A percentile compares a stretch with the other conserved stretches of the same genome.
Evolutionary conservation across 2,113 vertebrate species (phyloP).

Genomic region (Dendrocopos noguchii): DNA sequence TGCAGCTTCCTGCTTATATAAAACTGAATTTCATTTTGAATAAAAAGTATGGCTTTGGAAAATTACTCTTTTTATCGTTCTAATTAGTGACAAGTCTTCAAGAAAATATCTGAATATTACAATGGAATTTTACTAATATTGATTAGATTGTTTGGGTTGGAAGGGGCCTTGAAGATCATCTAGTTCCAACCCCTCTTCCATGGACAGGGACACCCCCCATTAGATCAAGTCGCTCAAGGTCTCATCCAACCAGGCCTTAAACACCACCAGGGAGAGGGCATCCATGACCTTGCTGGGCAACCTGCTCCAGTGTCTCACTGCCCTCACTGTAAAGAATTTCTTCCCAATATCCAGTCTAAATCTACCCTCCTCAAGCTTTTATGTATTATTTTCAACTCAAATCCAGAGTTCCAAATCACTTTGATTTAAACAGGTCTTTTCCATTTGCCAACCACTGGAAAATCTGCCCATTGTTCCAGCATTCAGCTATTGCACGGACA

Average conservation of each 20-base stretch:
- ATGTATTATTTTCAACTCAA: not conserved
- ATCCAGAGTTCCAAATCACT: not conserved
- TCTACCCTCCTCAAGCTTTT: not conserved
- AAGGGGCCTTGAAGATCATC: too few species aligned
- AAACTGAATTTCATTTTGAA: not conserved
- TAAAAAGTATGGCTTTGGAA: not conserved
- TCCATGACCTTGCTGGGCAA: too few species aligned
- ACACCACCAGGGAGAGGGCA: too few species aligned
- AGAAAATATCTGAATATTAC: not conserved
- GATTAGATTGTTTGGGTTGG: too few species aligned
- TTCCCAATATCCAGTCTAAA: too few species aligned
- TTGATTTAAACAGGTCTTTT: not conserved
- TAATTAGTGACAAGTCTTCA: not conserved
- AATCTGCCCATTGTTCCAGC: not conserved
- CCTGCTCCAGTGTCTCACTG: too few species aligned
- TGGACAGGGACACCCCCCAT: too few species aligned
- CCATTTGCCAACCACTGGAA: not conserved
- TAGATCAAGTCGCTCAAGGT: too few species aligned
- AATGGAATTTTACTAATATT: not conserved
- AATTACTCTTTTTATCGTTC: not conserved
- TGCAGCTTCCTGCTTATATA: not conserved
- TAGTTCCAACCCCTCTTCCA: too few species aligned
- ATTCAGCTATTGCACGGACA: fast-evolving
- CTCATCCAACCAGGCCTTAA: too few species aligned
- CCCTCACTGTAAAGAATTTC: too few species aligned